A percentile compares a stretch with the other conserved stretches of the same genome.
These are phyloP conservation scores for Eristalis arbustorum DNA, from an alignment of 2,888 invertebrate genomes.

Conservation along the genomic window DNA sequence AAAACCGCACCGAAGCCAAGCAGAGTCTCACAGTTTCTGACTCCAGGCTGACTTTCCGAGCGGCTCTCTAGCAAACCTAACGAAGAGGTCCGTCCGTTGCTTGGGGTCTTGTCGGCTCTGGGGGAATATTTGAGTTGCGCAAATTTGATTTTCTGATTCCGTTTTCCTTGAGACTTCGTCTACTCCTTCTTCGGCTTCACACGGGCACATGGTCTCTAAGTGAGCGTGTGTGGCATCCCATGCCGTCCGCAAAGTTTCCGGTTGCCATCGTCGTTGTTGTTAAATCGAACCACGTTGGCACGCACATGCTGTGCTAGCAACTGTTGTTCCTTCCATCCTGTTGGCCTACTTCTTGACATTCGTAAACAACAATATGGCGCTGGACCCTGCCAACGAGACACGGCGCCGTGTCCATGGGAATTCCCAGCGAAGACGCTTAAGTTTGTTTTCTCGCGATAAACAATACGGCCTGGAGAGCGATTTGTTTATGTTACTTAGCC, in stretches of 20 bases:
- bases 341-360: conserved; percentile 67
- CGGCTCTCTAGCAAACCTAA: conserved; percentile 51
- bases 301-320: conserved; percentile 61
- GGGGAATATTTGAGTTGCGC: conserved; percentile 67
- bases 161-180: conserved; percentile 40
- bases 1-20: conserved; percentile 77
- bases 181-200: conserved; percentile 8
- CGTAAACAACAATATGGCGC: conserved; percentile 68
- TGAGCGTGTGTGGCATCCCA: conserved; percentile 49
- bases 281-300: conserved; percentile 69
- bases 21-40: conserved; percentile 79
- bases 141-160: conserved; percentile 46
- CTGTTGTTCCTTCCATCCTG: conserved; percentile 59
- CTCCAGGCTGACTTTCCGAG: conserved; percentile 47
- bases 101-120: conserved; percentile 4
- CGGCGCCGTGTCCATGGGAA: conserved; percentile 66
- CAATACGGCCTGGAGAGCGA: conserved; percentile 28
- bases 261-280: conserved; percentile 68
- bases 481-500: conserved; percentile 59
- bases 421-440: conserved; percentile 45
- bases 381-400: conserved; percentile 54
- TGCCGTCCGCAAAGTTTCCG: conserved; percentile 67
- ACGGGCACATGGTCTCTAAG: conserved; percentile 51
- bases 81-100: conserved; percentile 51
- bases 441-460: conserved; percentile 64